phyloP scores from a whole-genome alignment of 2,113 vertebrate genomes.

The Catharus fuscescens region DNA sequence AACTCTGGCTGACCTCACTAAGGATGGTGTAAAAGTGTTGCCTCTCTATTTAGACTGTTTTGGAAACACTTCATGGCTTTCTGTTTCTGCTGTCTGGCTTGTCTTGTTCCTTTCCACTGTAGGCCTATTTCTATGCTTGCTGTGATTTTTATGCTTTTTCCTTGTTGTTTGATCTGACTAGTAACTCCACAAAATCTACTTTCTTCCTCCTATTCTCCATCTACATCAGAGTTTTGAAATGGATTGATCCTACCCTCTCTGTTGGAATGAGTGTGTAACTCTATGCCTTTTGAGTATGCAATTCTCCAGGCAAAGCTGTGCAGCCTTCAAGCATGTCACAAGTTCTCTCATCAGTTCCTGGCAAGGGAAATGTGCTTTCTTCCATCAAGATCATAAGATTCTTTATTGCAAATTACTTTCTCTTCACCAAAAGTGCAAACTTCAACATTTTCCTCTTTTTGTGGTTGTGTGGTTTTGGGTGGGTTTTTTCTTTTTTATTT shows the following conservation, averaged over 20 bases:
- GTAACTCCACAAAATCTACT: neutral
- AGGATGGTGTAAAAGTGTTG: slow-evolving; percentile 53
- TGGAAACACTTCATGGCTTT: slow-evolving; percentile 54
- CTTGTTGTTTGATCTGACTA: neutral
- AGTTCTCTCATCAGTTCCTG: neutral
- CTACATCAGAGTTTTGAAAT: neutral
- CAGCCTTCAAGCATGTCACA: neutral
- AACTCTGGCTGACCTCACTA: slow-evolving; percentile 61
- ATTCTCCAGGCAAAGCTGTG: neutral
- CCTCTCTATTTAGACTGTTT: slow-evolving; percentile 53
- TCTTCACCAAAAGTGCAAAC: neutral
- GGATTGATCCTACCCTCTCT: neutral
- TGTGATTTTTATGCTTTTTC: neutral
- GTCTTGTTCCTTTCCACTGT: slow-evolving; percentile 10
- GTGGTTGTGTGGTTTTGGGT: neutral
- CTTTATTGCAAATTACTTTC: neutral
- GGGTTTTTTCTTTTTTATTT: neutral
- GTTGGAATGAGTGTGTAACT: neutral
- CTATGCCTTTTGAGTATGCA: neutral
- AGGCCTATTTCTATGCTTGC: neutral
- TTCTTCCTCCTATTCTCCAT: neutral
- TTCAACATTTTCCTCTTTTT: neutral
- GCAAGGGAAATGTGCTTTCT: neutral
- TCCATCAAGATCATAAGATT: neutral
- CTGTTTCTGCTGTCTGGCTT: slow-evolving; percentile 50